Base-by-base conservation (phyloP, 2,113 vertebrate species). In the Willisornis vidua region DNA sequence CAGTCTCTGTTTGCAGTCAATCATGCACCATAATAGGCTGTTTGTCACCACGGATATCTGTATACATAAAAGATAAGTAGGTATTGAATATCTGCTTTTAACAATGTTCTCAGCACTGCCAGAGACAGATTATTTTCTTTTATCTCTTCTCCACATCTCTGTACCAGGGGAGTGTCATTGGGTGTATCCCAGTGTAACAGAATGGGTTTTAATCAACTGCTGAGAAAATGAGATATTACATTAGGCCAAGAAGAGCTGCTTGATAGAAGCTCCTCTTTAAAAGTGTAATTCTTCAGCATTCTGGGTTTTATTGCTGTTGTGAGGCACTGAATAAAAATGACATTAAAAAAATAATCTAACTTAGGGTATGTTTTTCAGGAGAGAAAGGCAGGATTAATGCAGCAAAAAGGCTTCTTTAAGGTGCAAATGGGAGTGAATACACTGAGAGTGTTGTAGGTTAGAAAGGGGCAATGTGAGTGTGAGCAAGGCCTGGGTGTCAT, bases 191-290 rank as follows among this genome's bases (percentile, higher is more conserved):
- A 58, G 86, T 45, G 86, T 87, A 97, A 95, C 55, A 52, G 65
- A 94, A 96, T 67, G 73, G 75, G 85, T 97, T 97, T 76, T 96
- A 97, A 97, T 97, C 87, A 97, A 54, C 59, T 37, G 57, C 87
- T 94, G 95, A 87, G 94, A 96, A 97, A 97, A 95, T 90, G 92
- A 97, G 85, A 78, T 86, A 85, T 55, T 76, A 33, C 49, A 72
- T 26, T 31, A 39, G 90, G 68, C 62, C 37, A 59, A 86, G 91
- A 97, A 92, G n/a, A 71, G 92, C 70, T 79, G 49, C 80, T 68
- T 43, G 74, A 65, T 68, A 65, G 90, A 97, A 97, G 78, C 83
- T 92, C 22, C 76, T 89, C 45, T 88, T 86, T 95, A 88, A 89
- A 95, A 78, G 66, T 83, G 31, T 49, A 94, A 95, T 93, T 94